Base-by-base conservation (phyloP, 2,797 vertebrate genomes). In the Pterois miles region DNA sequence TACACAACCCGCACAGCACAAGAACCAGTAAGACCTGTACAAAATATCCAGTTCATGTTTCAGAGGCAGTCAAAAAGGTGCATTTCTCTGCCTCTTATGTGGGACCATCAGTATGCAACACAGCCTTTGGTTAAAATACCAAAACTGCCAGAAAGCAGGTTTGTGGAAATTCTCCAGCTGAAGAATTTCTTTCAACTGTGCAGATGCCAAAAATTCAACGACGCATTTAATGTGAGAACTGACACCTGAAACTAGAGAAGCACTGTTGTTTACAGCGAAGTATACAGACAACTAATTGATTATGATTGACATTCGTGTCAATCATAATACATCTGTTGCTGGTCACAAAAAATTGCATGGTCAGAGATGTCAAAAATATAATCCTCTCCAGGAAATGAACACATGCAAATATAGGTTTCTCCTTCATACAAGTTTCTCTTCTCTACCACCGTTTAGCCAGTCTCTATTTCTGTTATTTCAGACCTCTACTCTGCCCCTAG, bases 341-440 rank as follows among this genome's bases (percentile, higher is more conserved):
- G n/a, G n/a, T n/a, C n/a, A n/a, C 29, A 36, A 31, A 38, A 59
- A 67, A 63, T 10, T 56, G 31, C 6, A 8, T 25, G 4, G 8
- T 70, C 38, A 69, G 16, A 63, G 10, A 72, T 20, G 83, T 90
- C 80, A 95, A 90, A 93, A 91, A 89, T 93, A 89, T 79, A 93
- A 94, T 5, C 22, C n/a, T 38, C 20, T 23, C 10, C 1, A 93
- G 81, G 20, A 50, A 68, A 52, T 79, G 36, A 82, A 36, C 63
- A 23, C 9, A 57, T n/a, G 43, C 14, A 29, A 48, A 16, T 57
- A 18, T 56, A n/a, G 68, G 27, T 60, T 22, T 68, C 25, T 23
- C 62, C 18, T 43, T 18, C 46, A 75, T n/a, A 56, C 12, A 43
- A 2, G 33, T 33, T 43, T 25, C 10, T n/a, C 18, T 64, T 79